These are phyloP conservation scores for Cherax quadricarinatus DNA, from an alignment of 1,140 invertebrate genomes.

Conservation along the genomic window DNA sequence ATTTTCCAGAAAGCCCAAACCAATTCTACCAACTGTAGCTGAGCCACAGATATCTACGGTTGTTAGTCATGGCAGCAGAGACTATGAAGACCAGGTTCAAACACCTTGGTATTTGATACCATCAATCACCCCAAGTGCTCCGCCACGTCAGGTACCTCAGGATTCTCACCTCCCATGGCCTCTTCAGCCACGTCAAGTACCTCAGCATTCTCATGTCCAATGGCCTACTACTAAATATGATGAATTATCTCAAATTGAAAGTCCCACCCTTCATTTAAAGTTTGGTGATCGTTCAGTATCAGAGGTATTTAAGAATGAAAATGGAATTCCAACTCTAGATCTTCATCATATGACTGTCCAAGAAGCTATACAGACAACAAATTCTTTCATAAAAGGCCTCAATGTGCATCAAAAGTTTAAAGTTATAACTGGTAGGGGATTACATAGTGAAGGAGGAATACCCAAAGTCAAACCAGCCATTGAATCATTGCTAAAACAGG, in stretches of 20 bases:
- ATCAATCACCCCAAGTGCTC: background rate
- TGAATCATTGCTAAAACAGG: background rate
- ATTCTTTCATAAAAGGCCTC: background rate
- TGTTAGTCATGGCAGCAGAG: too few relatives aligned
- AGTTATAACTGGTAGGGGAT: constrained; percentile 41
- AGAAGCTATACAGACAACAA: constrained; percentile 24
- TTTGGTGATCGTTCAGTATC: background rate
- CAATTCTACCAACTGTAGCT: too few relatives aligned
- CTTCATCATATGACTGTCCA: constrained; percentile 37
- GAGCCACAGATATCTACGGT: too few relatives aligned
- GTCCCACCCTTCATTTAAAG: background rate
- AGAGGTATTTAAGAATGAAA: constrained; percentile 21
- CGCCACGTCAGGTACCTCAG: too few relatives aligned
- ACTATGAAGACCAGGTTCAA: too few relatives aligned
- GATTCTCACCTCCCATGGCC: too few relatives aligned
- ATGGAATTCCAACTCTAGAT: constrained; percentile 23
- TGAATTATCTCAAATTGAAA: background rate
- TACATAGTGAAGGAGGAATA: constrained; percentile 34
- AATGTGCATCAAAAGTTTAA: background rate
- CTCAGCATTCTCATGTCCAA: background rate
- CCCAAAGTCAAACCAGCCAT: constrained; percentile 45
- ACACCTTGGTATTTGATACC: too few relatives aligned
- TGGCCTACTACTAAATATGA: background rate
- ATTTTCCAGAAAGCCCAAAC: too few relatives aligned
- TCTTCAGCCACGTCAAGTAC: too few relatives aligned